Percentiles rank a stretch among this genome's conserved stretches.
These are phyloP conservation scores for Tor tambroides DNA, from an alignment of 2,113 vertebrate species.

Conservation along the genomic window DNA sequence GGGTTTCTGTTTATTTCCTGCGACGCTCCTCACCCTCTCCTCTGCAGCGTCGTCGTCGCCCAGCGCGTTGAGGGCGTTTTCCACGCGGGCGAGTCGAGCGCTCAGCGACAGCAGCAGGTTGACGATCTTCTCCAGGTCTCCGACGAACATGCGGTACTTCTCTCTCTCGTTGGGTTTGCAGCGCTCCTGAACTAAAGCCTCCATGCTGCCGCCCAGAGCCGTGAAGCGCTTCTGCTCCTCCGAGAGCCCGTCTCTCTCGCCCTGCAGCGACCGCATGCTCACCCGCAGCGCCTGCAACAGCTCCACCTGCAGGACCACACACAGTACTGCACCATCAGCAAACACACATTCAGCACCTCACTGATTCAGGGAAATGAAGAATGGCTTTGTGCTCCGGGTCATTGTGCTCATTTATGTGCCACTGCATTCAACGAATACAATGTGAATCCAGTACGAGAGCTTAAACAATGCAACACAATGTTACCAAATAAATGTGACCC, in stretches of 20 bases:
- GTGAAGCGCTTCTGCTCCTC: conserved; percentile 83
- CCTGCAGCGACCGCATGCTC: conserved; percentile 81
- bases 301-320: conserved; percentile 76
- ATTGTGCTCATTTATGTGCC: not conserved
- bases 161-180: conserved; percentile 93
- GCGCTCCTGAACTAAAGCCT: conserved; percentile 78
- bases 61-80: conserved; percentile 81
- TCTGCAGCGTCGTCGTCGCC: conserved; percentile 70
- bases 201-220: conserved; percentile 79
- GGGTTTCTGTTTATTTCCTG: not conserved
- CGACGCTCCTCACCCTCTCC: conserved; percentile 81
- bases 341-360: not conserved
- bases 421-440: not conserved
- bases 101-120: conserved; percentile 95
- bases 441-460: not conserved
- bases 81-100: conserved; percentile 87
- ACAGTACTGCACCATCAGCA: not conserved
- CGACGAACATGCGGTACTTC: conserved; percentile 96
- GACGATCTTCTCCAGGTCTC: conserved; percentile 93
- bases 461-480: not conserved
- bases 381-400: not conserved
- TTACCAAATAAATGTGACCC: too few species aligned
- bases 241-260: conserved; percentile 82
- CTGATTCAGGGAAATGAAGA: not conserved
- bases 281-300: conserved; percentile 84